phyloP scores from a whole-genome alignment of 2,888 invertebrate species.

The Drosophila neotestacea region DNA sequence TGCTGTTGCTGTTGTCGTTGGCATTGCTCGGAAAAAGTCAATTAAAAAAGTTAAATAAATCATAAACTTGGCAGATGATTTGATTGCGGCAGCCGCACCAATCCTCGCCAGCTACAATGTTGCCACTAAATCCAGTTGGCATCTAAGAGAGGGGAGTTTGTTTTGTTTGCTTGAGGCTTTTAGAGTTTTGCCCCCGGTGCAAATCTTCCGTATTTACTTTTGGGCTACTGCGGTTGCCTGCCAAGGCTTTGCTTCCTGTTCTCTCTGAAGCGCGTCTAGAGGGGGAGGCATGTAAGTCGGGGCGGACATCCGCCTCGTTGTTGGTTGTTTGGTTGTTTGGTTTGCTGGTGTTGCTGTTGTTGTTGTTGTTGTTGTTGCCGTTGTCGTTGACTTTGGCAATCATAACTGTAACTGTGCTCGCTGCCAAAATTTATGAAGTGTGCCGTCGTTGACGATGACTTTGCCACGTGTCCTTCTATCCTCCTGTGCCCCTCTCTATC shows the following conservation, averaged over 20 bases:
- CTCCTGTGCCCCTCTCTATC: neutral
- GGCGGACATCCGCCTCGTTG: slow-evolving; percentile 70
- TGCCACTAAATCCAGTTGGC: slow-evolving; percentile 32
- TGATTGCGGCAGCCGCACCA: slow-evolving; percentile 82
- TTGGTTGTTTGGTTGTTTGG: slow-evolving; percentile 41
- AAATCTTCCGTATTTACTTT: slow-evolving; percentile 75
- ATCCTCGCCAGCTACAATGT: slow-evolving; percentile 67
- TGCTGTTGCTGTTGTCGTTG: slow-evolving; percentile 19
- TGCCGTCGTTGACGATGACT: slow-evolving; percentile 75
- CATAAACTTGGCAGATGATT: slow-evolving; percentile 84
- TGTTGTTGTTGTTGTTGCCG: too few relatives aligned
- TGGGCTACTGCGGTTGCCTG: slow-evolving; percentile 73
- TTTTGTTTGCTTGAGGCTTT: slow-evolving; percentile 69
- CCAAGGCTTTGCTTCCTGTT: slow-evolving; percentile 70
- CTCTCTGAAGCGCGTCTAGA: neutral
- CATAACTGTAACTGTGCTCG: slow-evolving; percentile 82
- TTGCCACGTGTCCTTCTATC: slow-evolving; percentile 61
- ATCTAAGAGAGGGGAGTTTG: neutral
- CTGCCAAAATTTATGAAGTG: slow-evolving; percentile 82
- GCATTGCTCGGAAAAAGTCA: slow-evolving; percentile 83
- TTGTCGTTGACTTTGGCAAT: slow-evolving; percentile 75
- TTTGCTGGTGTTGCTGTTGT: slow-evolving; percentile 11
- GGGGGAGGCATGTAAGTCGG: slow-evolving; percentile 32
- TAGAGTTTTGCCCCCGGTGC: slow-evolving; percentile 53
- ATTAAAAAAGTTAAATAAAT: slow-evolving; percentile 85